Evolutionary conservation across 2,113 vertebrate genomes (phyloP).

Genomic region (Clarias macrocephalus): DNA sequence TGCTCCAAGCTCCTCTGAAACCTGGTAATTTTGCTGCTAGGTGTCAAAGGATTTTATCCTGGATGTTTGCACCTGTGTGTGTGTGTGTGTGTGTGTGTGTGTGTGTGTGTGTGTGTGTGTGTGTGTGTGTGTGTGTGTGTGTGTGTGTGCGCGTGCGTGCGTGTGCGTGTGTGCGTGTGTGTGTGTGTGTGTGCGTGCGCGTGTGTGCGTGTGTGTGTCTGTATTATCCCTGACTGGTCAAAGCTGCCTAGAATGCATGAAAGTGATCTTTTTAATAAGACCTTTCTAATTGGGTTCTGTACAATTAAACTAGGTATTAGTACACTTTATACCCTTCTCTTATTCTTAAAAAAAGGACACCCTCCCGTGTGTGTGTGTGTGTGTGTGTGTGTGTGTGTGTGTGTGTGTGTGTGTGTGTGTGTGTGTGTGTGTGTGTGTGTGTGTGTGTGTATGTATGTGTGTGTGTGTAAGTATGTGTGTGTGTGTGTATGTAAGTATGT

Average conservation of each 20-base stretch:
- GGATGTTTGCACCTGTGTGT: conserved; percentile 1
- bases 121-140: no score
- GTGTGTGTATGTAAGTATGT: no score
- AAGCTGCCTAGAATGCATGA: neutral
- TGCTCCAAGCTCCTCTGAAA: neutral
- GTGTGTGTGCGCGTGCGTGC: no score
- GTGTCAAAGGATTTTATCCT: neutral
- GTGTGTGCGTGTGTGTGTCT: neutral
- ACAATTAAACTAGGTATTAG: conserved; percentile 25
- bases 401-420: conserved; percentile 18
- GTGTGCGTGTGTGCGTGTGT: neutral
- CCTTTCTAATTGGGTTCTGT: neutral
- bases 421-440: conserved; percentile 37
- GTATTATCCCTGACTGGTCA: neutral
- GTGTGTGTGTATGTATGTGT: conserved; percentile 26
- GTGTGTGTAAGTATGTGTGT: no score
- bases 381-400: no score
- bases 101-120: no score
- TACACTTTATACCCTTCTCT: conserved; percentile 9
- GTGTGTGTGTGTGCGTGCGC: neutral
- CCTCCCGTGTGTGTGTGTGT: neutral
- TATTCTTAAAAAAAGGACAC: conserved; percentile 8
- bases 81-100: no score
- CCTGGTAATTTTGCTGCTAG: neutral
- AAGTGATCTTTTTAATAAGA: conserved; percentile 24